Evolutionary conservation across 2,888 invertebrate species (phyloP).

Genomic region (Mimumesa dahlbomi): DNA sequence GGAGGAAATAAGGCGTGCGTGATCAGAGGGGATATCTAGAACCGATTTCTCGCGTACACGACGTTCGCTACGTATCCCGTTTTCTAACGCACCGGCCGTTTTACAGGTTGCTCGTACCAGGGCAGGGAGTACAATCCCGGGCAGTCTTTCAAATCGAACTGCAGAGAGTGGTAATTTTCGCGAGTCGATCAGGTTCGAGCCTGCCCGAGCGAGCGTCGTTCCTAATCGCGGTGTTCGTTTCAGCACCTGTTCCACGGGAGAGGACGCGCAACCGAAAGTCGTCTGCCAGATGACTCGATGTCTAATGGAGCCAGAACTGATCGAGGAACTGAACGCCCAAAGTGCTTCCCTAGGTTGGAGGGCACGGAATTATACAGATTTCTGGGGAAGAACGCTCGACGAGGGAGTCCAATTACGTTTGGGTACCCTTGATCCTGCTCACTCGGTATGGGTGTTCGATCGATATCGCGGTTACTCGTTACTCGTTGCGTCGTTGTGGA

Average conservation of each 20-base stretch:
- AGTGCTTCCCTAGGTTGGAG: slow-evolving; percentile 86
- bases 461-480: too few relatives aligned
- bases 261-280: slow-evolving; percentile 80
- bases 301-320: slow-evolving; percentile 87
- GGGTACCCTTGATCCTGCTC: slow-evolving; percentile 85
- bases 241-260: slow-evolving; percentile 83
- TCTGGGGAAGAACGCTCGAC: slow-evolving; percentile 90
- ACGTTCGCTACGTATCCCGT: too few relatives aligned
- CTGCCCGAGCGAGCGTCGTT: too few relatives aligned
- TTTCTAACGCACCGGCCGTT: too few relatives aligned
- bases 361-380: slow-evolving; percentile 90
- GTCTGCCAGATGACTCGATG: slow-evolving; percentile 88
- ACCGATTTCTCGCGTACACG: too few relatives aligned
- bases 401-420: slow-evolving; percentile 90
- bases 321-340: slow-evolving; percentile 85
- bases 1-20: slow-evolving; percentile 45
- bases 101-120: slow-evolving; percentile 82
- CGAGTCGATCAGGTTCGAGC: not conserved
- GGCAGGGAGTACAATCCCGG: slow-evolving; percentile 82
- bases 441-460: slow-evolving; percentile 77
- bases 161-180: slow-evolving; percentile 86
- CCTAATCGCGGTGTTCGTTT: not conserved
- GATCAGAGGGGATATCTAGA: too few relatives aligned
- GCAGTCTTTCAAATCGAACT: slow-evolving; percentile 84
- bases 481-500: not conserved